Conservation (phyloP, 1,140 invertebrate genomes). For the Aphelenchoides avenae region DNA sequence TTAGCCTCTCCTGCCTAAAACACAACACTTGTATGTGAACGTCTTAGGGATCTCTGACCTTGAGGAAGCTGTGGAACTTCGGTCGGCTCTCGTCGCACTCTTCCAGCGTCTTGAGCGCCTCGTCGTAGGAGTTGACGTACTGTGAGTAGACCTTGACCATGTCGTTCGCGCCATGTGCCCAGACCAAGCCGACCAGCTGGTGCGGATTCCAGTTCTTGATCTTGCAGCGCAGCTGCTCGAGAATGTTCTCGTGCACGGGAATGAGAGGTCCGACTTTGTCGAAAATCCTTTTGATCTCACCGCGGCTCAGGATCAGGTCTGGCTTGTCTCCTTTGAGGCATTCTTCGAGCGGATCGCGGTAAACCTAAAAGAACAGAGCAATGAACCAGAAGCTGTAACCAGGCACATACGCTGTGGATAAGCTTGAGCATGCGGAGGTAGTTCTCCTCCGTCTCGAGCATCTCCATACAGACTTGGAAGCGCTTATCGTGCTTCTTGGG, state of each 20-base stretch:
- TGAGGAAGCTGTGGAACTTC: conserved; percentile 31
- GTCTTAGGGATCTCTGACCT: no score
- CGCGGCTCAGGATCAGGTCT: conserved; percentile 18
- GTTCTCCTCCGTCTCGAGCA: conserved; percentile 35
- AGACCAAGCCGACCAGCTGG: conserved; percentile 26
- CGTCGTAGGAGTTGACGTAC: conserved; percentile 36
- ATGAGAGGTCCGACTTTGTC: conserved; percentile 24
- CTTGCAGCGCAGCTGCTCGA: conserved; percentile 4
- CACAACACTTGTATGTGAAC: conserved; percentile 6
- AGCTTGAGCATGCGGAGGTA: conserved; percentile 25
- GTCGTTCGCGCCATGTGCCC: conserved; percentile 19
- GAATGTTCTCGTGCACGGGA: conserved; percentile 24
- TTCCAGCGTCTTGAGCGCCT: conserved; percentile 13
- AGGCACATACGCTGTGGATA: conserved; percentile 4
- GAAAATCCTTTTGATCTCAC: conserved; percentile 27
- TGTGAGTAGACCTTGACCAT: conserved; percentile 26
- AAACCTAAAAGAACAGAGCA: conserved; percentile 18
- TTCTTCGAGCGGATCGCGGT: conserved; percentile 28
- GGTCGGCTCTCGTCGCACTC: conserved; percentile 16
- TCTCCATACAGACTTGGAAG: conserved; percentile 30
- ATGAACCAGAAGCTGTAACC: neutral
- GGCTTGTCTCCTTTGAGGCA: conserved; percentile 3
- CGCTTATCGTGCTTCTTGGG: conserved; percentile 32
- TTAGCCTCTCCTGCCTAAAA: conserved; percentile 26
- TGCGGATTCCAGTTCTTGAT: conserved; percentile 10